A percentile compares a stretch with the other conserved stretches of the same genome.
Evolutionary conservation across 2,113 vertebrate genomes (phyloP).

Genomic region (Dolichallabes microphthalmus): DNA sequence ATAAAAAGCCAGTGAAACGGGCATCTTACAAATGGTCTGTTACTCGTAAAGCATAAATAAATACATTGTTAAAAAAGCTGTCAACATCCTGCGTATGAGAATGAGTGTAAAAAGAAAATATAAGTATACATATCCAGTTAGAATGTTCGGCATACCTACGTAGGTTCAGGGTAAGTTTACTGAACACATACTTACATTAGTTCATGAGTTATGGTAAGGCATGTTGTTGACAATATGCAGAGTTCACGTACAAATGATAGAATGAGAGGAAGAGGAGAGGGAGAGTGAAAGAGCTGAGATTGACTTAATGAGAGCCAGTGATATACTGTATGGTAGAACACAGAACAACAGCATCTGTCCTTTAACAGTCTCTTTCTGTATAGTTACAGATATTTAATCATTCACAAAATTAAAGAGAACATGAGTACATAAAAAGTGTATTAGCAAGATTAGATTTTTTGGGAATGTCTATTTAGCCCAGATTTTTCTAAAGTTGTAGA

Average conservation of each 20-base stretch:
- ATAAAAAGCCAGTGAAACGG: slow-evolving; percentile 57
- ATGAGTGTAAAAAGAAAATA: neutral
- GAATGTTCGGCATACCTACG: neutral
- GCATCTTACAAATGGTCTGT: slow-evolving; percentile 22
- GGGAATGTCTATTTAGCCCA: neutral
- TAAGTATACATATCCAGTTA: neutral
- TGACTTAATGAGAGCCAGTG: neutral
- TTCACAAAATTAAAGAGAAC: neutral
- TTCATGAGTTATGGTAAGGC: neutral
- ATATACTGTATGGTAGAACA: neutral
- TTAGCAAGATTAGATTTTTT: neutral
- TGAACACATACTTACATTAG: neutral
- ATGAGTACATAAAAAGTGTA: neutral
- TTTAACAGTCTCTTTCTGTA: neutral
- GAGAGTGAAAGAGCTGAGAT: neutral
- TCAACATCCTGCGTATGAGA: neutral
- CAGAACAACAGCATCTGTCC: neutral
- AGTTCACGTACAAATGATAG: neutral
- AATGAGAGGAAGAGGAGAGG: neutral
- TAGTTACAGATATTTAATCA: neutral
- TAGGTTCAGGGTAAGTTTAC: no score
- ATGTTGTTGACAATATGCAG: neutral
- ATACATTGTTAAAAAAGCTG: neutral
- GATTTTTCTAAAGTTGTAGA: neutral
- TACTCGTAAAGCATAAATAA: neutral